Percentiles rank a stretch among this genome's conserved stretches.
Evolutionary conservation across 37 sponge, comb jelly and placozoan species (phyloP).

Genomic region (Chondrosia reniformis): DNA sequence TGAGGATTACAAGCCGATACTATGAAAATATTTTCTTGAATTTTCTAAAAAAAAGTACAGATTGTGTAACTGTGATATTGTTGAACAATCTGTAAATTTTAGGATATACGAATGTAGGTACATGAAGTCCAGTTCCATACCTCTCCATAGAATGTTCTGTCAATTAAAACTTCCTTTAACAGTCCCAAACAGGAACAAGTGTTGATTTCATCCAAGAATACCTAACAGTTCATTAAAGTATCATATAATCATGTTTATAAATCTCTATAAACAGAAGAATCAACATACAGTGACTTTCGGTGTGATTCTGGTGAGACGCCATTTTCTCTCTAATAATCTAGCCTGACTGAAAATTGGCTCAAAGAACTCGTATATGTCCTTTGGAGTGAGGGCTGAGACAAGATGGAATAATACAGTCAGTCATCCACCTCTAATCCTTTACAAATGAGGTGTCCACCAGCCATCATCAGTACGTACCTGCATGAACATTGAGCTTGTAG

Average conservation of each 20-base stretch:
- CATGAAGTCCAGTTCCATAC: too few relatives aligned
- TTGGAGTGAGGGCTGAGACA: slow-evolving; percentile 4
- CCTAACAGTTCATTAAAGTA: slow-evolving; percentile 1
- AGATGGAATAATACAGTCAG: neutral
- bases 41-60: neutral
- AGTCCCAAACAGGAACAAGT: slow-evolving; percentile 60
- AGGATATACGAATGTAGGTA: too few relatives aligned
- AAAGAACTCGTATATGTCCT: slow-evolving; percentile 1
- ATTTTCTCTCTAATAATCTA: neutral
- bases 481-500: slow-evolving; percentile 50
- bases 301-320: neutral
- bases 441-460: neutral
- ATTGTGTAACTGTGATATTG: neutral
- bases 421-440: too few relatives aligned
- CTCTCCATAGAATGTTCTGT: slow-evolving; percentile 54
- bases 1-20: slow-evolving; percentile 75
- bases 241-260: neutral
- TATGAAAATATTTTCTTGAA: slow-evolving; percentile 60
- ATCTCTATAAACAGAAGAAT: neutral
- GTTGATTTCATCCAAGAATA: slow-evolving; percentile 71
- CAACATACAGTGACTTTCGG: slow-evolving; percentile 24
- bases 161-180: slow-evolving; percentile 53
- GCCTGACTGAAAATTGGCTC: neutral
- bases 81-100: too few relatives aligned
- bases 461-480: slow-evolving; percentile 24